Evolutionary conservation across 2,888 invertebrate genomes (phyloP), one percentile per base, ranked within the genome.

Genomic region (Hemithea aestivaria): DNA sequence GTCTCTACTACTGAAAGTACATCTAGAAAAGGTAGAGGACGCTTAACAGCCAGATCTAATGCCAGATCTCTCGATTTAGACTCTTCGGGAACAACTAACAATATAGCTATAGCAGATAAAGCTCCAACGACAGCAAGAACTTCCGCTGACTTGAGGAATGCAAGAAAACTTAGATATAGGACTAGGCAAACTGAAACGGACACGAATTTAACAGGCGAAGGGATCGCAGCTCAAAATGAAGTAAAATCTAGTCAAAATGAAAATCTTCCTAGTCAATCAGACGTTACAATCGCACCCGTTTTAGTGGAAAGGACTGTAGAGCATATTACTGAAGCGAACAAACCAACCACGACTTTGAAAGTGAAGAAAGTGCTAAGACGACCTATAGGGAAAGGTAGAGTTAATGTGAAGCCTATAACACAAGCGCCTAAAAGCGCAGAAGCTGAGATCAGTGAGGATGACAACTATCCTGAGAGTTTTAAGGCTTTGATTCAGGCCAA

Each of bases 401-500:
- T 49, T 26, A 67, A 62, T 20, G 71, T 63, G 35, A 62, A 73
- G 20, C 44, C 62, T 20, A 60, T 45, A 16, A 42, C 56, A 27
- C 35, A 59, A 7, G 73, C 72, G 53, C 36, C 40, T 21, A 70
- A 66, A 44, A 53, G 61, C 20, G 66, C 80, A 10, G 87, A 87
- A 26, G 10, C 11, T 45, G 91, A 91, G 60, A 88, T 90, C 40
- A 76, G 81, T 24, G 90, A 88, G 46, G 90, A 91, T 50, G 91
- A 90, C 60, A 91, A 91, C 57, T 91, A 91, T 68, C 91, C 91
- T 9, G 90, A 88, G 58, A 89, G 88, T 58, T 91, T 91, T 62
- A 91, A 91, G 62, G 89, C 90, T n/a, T 68, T 91, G 35, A 75
- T 91, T 30, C 89, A 90, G 71, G 87, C 90, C 32, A 91, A 91